phyloP scores from a whole-genome alignment of 2,888 invertebrate genomes.

The Acronicta alni region DNA sequence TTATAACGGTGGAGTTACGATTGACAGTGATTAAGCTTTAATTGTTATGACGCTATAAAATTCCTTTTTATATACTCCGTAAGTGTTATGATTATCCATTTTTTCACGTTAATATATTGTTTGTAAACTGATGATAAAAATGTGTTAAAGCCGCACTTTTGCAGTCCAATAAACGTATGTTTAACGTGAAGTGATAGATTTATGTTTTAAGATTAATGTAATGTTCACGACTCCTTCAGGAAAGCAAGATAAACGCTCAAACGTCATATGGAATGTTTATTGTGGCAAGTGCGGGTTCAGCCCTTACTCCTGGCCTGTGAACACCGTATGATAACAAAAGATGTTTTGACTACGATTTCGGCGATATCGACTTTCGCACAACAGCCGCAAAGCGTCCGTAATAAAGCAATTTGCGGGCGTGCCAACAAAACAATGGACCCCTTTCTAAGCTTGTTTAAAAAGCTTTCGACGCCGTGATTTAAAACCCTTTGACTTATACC shows the following conservation, averaged over 20 bases:
- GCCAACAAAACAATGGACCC: slow-evolving; percentile 86
- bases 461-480: slow-evolving; percentile 88
- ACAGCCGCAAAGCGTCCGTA: slow-evolving; percentile 77
- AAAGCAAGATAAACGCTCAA: slow-evolving; percentile 42
- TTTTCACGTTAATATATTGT: slow-evolving; percentile 61
- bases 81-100: slow-evolving; percentile 72
- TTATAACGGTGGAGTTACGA: slow-evolving; percentile 80
- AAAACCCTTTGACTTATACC: slow-evolving; percentile 87
- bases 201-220: slow-evolving; percentile 55
- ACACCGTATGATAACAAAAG: slow-evolving; percentile 75
- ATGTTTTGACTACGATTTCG: slow-evolving; percentile 86
- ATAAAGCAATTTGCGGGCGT: slow-evolving; percentile 88
- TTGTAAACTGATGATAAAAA: slow-evolving; percentile 58
- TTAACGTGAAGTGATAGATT: slow-evolving; percentile 61
- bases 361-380: slow-evolving; percentile 84
- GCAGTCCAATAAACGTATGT: slow-evolving; percentile 42
- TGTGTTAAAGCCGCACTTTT: slow-evolving; percentile 50
- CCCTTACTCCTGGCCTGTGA: slow-evolving; percentile 49
- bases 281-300: slow-evolving; percentile 41
- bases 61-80: slow-evolving; percentile 73
- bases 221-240: slow-evolving; percentile 51
- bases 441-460: slow-evolving; percentile 87
- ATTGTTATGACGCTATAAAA: slow-evolving; percentile 84
- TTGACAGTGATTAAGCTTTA: slow-evolving; percentile 85
- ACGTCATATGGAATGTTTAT: slow-evolving; percentile 52